Evolutionary conservation across 2,113 vertebrate species (phyloP), one percentile per base, ranked within the genome.

Genomic region (Pedionomus torquatus): DNA sequence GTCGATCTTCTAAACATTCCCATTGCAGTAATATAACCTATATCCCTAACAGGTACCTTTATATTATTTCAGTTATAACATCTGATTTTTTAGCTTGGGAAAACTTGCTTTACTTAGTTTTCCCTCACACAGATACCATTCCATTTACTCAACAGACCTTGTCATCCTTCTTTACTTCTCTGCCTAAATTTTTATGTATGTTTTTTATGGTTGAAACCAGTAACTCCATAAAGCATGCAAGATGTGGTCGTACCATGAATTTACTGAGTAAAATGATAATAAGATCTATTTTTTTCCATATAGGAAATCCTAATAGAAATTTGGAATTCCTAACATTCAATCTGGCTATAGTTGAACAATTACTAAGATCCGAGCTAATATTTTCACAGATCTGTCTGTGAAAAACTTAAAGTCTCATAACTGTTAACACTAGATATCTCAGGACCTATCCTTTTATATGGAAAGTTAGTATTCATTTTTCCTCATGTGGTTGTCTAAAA

Each of bases 401-500:
- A 71, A 63, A 75, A 79, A 10, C 11, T 13, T 39, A 39, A 25
- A 17, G 11, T 78, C 39, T 74, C 7, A 9, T 13, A 46, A 82
- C 55, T 8, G 10, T 52, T 52, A 58, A 18, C 10, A 63, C 12
- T 8, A n/a, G n/a, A n/a, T 1, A 70, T 20, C 24, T 71, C 46
- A 44, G 37, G 75, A 79, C 8, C 11, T 61, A 25, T 14, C 16
- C 19, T 78, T 87, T 55, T 31, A 23, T 52, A 33, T 13, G 41
- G 10, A 41, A 41, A 41, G 41, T 52, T 48, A 14, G 3, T 10
- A 52, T 55, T 43, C 5, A 18, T 82, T 77, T 91, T 44, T 3
- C 16, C 39, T 25, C 3, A 28, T 4, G 2, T 35, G 21, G 0
- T 54, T 63, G 24, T 21, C 9, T 64, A 20, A 68, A 64, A 28